A percentile compares a stretch with the other conserved stretches of the same genome.
phyloP scores from a whole-genome alignment of 2,113 vertebrate genomes.

The Eurypyga helias region DNA sequence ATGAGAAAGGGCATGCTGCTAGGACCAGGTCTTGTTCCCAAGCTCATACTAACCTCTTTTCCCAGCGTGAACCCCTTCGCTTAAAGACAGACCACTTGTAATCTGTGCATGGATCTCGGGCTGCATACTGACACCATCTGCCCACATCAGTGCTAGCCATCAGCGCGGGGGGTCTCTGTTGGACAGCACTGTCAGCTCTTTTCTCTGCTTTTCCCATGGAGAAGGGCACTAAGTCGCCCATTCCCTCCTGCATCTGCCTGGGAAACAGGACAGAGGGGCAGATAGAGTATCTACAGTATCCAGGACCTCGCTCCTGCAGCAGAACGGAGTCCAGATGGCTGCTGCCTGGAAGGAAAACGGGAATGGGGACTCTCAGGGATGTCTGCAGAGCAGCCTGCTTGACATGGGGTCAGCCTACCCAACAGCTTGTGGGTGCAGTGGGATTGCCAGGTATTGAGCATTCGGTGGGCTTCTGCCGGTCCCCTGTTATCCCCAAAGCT shows the following conservation, averaged over 20 bases:
- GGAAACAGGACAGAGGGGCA: neutral
- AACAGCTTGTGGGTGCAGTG: neutral
- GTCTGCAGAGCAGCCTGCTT: neutral
- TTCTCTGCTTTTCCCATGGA: neutral
- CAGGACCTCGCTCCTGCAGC: neutral
- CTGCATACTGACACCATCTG: neutral
- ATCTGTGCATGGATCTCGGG: neutral
- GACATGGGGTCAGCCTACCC: neutral
- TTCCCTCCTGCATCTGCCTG: neutral
- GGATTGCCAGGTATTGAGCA: neutral
- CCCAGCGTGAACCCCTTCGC: neutral
- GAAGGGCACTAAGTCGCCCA: neutral
- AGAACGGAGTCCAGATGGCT: neutral
- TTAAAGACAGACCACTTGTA: neutral
- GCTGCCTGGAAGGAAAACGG: neutral
- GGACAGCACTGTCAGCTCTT: neutral
- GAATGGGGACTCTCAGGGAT: neutral
- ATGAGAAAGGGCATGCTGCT: neutral
- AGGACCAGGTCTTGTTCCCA: neutral
- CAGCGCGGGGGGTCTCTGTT: neutral
- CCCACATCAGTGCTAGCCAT: neutral
- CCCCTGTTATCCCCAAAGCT: neutral
- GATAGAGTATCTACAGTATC: neutral
- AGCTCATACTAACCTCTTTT: neutral
- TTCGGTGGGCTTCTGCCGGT: fast-evolving